Base-by-base conservation (phyloP, 2,888 invertebrate genomes). In the Linyphia triangularis region DNA sequence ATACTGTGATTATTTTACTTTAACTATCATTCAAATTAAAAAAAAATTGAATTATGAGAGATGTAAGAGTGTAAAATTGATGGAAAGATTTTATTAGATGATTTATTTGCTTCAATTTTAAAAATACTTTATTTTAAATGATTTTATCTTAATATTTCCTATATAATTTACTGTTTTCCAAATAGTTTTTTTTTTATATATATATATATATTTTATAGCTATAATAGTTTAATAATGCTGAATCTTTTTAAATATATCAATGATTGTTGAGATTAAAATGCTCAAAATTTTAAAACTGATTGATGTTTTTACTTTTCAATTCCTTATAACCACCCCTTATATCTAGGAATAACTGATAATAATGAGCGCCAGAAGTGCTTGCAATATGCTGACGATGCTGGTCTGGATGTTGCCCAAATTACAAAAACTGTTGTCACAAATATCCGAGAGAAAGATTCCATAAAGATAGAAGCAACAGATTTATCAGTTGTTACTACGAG, bases 381-480 rank as follows among this genome's bases (percentile, higher is more conserved):
- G 28, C 61, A 89, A 28, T 26, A 94, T 94, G 91, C 96, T 95
- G 91, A 92, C 84, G 92, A 93, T 91, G 96, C 95, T 63, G 96
- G 96, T 13, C 94, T 98, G 59, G 96, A 98, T 93, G 95, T 98
- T n/a, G 95, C 95, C 86, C 95, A 95, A 24, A 96, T 98, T 85
- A 97, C 98, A 0, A 95, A 96, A 92, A 94, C 95, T 88, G 96
- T 98, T 0, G 97, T 98, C 0, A 96, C 97, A 92, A 96, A 95
- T 92, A 95, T 96, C 82, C 91, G 93, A 19, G 91, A 89, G 28
- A 91, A 91, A 43, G 91, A 92, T 28, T 22, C 85, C 28, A 43
- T 13, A 9, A 69, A 40, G 22, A 59, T 16, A 13, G 85, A 88
- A 10, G 90, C 90, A 22, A 90, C 90, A 82, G 84, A 91, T 28